Conservation (phyloP, 2,113 vertebrate species). For the Neopipo cinnamomea region DNA sequence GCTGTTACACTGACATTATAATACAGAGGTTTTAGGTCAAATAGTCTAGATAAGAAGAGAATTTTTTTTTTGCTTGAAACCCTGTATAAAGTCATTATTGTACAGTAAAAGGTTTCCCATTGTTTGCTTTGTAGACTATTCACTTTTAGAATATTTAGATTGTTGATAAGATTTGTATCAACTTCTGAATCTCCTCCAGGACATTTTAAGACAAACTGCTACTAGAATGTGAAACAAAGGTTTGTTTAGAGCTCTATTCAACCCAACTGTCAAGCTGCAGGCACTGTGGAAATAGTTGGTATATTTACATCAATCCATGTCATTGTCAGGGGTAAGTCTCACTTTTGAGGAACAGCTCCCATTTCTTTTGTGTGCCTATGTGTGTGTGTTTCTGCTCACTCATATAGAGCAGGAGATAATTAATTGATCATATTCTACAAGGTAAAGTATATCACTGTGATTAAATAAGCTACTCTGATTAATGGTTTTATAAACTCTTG, state of each 20-base stretch:
- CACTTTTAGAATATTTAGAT: background rate
- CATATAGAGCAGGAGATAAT: background rate
- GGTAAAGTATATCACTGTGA: background rate
- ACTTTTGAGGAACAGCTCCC: background rate
- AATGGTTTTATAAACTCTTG: background rate
- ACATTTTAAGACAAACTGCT: background rate
- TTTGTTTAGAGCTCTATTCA: slow-evolving; percentile 9
- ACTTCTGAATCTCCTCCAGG: background rate
- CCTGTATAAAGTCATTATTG: background rate
- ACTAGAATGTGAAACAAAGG: background rate
- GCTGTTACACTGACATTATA: background rate
- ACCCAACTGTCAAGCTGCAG: background rate
- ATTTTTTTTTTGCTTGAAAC: background rate
- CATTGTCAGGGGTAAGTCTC: background rate
- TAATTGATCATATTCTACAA: background rate
- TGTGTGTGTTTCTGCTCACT: background rate
- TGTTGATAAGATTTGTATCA: background rate
- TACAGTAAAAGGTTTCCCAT: background rate
- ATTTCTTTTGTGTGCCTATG: background rate
- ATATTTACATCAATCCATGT: background rate
- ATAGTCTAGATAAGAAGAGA: background rate
- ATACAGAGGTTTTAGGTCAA: background rate
- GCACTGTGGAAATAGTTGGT: background rate
- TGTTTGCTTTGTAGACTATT: background rate
- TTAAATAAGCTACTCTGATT: background rate